Evolutionary conservation across 1,140 invertebrate species (phyloP), one percentile per base, ranked within the genome.

Genomic region (Temnothorax nylanderi): DNA sequence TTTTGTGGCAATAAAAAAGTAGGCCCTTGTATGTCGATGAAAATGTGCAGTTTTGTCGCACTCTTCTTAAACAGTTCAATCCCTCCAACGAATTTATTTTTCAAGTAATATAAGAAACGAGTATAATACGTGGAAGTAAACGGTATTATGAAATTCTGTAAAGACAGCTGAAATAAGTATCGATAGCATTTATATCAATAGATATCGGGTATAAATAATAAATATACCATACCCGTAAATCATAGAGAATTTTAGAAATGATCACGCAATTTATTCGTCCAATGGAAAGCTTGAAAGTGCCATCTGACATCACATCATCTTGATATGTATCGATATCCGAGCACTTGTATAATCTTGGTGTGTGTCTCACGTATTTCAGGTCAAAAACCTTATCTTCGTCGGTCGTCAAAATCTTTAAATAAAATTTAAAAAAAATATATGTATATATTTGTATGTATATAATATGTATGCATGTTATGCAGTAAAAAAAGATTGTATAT

Each of bases 301-400:
- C 97, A 94, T 97, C 96, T 1, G 96, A 96, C 91, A 96, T 96
- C 21, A 96, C 95, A 84, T 96, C 96, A 82, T 96, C 96, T 54
- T 91, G 92, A 54, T 94, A 93, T 4, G 92, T 93, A 69, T 95
- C 95, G 32, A 95, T 95, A 47, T 95, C 95, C 0, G 93, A 87
- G 67, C 93, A 94, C 87, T 95, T 95, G 90, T 96, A 96, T 41
- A 96, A 92, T 49, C 96, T 95, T 49, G 97, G 96, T 78, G 96
- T 97, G 49, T 97, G 96, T 60, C 97, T 95, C 0, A 98, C 97
- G 91, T 97, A 98, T 94, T 98, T 98, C 7, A 98, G 93, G 91
- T 98, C 97, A 85, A 98, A 96, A 0, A 98, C 96, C 94, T 97
- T 97, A 91, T 98, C 97, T 92, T 97, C 97, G 85, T 98, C 97